Evolutionary conservation across 2,113 vertebrate genomes (phyloP).

Genomic region (Rhagologus leucostigma): DNA sequence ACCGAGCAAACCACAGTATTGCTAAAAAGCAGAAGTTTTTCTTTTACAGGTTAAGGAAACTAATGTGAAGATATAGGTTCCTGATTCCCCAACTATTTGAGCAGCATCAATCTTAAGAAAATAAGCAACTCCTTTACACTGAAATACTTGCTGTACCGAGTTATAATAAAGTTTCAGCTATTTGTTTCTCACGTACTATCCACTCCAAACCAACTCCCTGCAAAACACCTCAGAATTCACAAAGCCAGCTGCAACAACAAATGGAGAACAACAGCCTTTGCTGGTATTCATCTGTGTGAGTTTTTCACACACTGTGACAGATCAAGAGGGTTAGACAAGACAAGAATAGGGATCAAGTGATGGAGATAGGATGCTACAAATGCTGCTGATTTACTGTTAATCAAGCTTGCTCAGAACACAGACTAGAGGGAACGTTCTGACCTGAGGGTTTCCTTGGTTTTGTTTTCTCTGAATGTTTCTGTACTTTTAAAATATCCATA

Average conservation of each 20-base stretch:
- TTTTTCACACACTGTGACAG: background rate
- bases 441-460: background rate
- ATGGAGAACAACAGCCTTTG: background rate
- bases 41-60: background rate
- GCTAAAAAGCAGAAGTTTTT: background rate
- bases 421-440: background rate
- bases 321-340: background rate
- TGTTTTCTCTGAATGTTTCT: background rate
- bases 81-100: background rate
- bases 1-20: background rate
- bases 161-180: background rate
- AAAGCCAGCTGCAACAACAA: background rate
- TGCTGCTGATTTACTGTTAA: background rate
- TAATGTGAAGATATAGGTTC: accelerated
- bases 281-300: background rate
- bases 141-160: background rate
- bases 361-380: background rate
- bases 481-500: background rate
- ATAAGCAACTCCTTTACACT: background rate
- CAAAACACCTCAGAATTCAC: background rate
- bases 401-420: background rate
- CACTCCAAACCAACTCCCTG: background rate
- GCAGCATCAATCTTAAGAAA: background rate
- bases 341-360: background rate
- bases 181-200: background rate